Evolutionary conservation across 2,888 invertebrate genomes (phyloP).

Genomic region (Idaea aversata): DNA sequence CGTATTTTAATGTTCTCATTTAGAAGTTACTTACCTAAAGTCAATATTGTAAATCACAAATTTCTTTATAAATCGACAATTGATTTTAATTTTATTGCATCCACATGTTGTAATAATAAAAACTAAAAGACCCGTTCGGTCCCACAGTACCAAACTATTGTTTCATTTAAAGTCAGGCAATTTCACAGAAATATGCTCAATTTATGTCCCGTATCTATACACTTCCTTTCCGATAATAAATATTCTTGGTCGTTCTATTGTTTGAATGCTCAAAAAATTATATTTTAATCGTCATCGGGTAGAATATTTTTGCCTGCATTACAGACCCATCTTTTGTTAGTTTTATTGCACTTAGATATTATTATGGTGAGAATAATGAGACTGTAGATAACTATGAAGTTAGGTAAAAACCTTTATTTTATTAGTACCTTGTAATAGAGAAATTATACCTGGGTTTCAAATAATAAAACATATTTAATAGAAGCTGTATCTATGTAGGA

Average conservation of each 20-base stretch:
- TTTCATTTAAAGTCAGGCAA: slow-evolving; percentile 45
- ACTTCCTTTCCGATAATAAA: slow-evolving; percentile 75
- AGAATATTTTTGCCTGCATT: slow-evolving; percentile 53
- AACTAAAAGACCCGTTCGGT: slow-evolving; percentile 39
- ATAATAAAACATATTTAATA: background rate
- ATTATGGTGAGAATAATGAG: slow-evolving; percentile 43
- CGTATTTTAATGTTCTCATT: no score
- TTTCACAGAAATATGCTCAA: slow-evolving; percentile 61
- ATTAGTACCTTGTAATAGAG: slow-evolving; percentile 4
- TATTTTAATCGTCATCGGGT: slow-evolving; percentile 70
- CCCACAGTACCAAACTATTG: slow-evolving; percentile 47
- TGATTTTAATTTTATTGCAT: slow-evolving; percentile 26
- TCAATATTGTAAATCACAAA: background rate
- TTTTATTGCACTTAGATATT: slow-evolving; percentile 60
- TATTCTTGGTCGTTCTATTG: slow-evolving; percentile 58
- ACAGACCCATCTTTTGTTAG: slow-evolving; percentile 49
- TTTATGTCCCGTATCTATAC: slow-evolving; percentile 67
- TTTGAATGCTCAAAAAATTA: slow-evolving; percentile 64
- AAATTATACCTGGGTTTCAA: background rate
- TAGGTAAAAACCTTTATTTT: slow-evolving; percentile 27
- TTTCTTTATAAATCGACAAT: background rate
- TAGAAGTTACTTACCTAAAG: no score
- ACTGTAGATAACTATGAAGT: slow-evolving; percentile 35
- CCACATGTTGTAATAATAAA: slow-evolving; percentile 51
- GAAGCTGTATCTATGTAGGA: background rate